Conservation (phyloP, 2,113 vertebrate genomes). For the Dendrocopos noguchii region DNA sequence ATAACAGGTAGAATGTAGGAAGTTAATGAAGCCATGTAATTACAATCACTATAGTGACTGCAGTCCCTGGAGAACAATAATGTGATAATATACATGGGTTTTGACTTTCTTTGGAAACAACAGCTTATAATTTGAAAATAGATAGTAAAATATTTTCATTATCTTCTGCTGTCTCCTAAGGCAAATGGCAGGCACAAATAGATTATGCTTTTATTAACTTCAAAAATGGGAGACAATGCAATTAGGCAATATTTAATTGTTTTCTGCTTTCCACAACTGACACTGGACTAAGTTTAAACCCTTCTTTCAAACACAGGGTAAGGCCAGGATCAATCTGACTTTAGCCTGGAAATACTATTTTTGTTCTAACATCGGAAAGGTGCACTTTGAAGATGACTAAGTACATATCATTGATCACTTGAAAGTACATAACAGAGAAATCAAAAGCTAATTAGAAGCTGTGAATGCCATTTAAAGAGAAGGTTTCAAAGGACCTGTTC, state of each 20-base stretch:
- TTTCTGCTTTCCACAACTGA: slow-evolving; percentile 20
- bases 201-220: slow-evolving; percentile 82
- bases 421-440: not conserved
- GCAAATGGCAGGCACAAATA: slow-evolving; percentile 85
- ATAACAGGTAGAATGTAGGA: slow-evolving; percentile 87
- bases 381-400: not conserved
- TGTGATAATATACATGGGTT: slow-evolving; percentile 82
- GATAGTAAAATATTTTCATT: slow-evolving; percentile 89
- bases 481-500: not conserved
- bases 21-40: slow-evolving; percentile 95
- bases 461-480: not conserved
- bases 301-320: slow-evolving; percentile 8
- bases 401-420: not conserved
- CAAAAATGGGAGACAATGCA: slow-evolving; percentile 75
- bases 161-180: slow-evolving; percentile 77
- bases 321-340: not conserved
- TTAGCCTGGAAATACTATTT: not conserved
- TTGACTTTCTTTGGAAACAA: slow-evolving; percentile 81
- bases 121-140: slow-evolving; percentile 84
- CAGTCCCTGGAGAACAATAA: slow-evolving; percentile 80
- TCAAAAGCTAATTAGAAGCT: slow-evolving; percentile 19
- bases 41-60: slow-evolving; percentile 89
- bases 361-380: not conserved
- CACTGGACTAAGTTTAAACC: slow-evolving; percentile 34
- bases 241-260: slow-evolving; percentile 60